Evolutionary conservation across 2,888 invertebrate genomes (phyloP), one percentile per base, ranked within the genome.

Genomic region (Formica aserva): DNA sequence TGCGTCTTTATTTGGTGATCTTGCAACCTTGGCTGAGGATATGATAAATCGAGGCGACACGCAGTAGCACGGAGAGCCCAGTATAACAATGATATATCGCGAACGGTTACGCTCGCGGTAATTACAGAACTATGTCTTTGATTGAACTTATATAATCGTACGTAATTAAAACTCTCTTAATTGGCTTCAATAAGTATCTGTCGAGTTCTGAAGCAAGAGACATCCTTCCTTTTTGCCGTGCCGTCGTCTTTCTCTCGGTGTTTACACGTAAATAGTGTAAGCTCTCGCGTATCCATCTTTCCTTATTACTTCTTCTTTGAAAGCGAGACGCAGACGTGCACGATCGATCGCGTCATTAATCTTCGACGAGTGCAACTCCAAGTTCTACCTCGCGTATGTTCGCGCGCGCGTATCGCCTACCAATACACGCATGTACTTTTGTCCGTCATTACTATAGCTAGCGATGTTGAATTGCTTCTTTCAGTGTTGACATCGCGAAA

Each of bases 271-370:
- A 84, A 84, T 74, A 71, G 75, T 22, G 35, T 52, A 52, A 38
- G 35, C 63, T 52, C n/a, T 52, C 52, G 18, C 45, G 52, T 35
- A 62, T 85, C 66, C 74, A 77, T 87, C 85, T 78, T 85, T 90
- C 82, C 80, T 90, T 88, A 88, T 87, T 82, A 83, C 82, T 71
- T 66, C 80, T 89, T 86, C 81, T 83, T 84, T n/a, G 48, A 48
- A 72, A 81, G 69, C 67, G 83, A 85, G 84, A 85, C 52, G 66
- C 60, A 75, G 82, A 76, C 62, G 9, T 38, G 18, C 45, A 62
- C 72, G 86, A 87, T 90, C 88, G 85, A 90, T 88, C 57, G 67
- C 65, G 77, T 87, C 89, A 87, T 89, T 89, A 86, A 88, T 89
- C 90, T 89, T 87, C 85, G 9, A 63, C 72, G 77, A 35, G 15